phyloP scores from a whole-genome alignment of 1,140 invertebrate species.

The Sminthurinus signatus region DNA sequence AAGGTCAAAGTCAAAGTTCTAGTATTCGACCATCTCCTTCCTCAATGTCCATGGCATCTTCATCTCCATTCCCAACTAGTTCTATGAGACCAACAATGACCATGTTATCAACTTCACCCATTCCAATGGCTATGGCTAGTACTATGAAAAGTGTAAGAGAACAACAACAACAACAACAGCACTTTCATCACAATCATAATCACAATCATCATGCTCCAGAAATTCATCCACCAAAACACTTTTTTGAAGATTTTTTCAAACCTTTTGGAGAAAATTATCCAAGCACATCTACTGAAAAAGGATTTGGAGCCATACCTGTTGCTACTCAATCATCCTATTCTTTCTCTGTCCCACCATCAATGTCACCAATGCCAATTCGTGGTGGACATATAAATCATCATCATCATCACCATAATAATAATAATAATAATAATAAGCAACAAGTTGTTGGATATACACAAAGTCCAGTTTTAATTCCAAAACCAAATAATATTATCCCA shows the following conservation, averaged over 20 bases:
- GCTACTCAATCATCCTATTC: not conserved
- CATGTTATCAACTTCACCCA: not conserved
- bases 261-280: not conserved
- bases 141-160: not conserved
- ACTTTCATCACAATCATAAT: not conserved
- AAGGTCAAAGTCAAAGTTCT: too few relatives aligned
- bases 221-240: conserved; percentile 1
- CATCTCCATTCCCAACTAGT: not conserved
- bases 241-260: conserved; percentile 12
- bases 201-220: conserved; percentile 1
- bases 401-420: not conserved
- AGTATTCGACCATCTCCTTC: not conserved
- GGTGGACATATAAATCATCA: not conserved
- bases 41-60: not conserved
- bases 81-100: not conserved
- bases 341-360: too few relatives aligned
- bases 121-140: too few relatives aligned
- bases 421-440: not conserved
- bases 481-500: not conserved
- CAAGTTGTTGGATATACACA: not conserved
- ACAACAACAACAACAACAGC: too few relatives aligned
- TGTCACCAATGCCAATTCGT: not conserved
- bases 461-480: not conserved
- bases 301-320: too few relatives aligned
- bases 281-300: not conserved